These are phyloP conservation scores for Gadopsis marmoratus DNA, from an alignment of 2,797 vertebrate genomes.

Conservation along the genomic window DNA sequence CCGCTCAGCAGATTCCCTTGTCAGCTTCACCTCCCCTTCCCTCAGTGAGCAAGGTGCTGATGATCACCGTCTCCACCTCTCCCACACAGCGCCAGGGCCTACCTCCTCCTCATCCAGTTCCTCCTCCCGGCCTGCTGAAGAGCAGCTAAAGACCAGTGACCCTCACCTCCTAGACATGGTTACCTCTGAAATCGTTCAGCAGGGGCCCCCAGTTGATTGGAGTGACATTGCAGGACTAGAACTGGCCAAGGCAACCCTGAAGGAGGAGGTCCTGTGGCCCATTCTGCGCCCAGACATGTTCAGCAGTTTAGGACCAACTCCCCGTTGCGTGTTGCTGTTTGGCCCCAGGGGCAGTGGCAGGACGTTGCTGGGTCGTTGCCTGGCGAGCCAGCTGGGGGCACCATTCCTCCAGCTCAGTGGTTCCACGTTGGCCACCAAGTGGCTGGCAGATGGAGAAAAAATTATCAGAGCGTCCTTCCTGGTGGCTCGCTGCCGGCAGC, in stretches of 20 bases:
- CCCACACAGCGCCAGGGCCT: constrained; percentile 89
- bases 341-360: constrained; percentile 97
- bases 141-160: constrained; percentile 97
- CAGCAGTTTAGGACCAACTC: constrained; percentile 92
- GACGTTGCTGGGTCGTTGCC: constrained; percentile 94
- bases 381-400: constrained; percentile 97
- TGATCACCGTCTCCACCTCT: constrained; percentile 91
- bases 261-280: constrained; percentile 98
- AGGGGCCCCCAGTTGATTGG: constrained; percentile 97
- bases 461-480: constrained; percentile 96
- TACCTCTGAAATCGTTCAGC: constrained; percentile 96
- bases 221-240: constrained; percentile 97
- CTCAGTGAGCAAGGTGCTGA: constrained; percentile 90
- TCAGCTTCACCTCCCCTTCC: constrained; percentile 91
- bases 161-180: constrained; percentile 96
- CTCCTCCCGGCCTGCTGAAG: constrained; percentile 91
- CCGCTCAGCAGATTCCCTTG: constrained; percentile 91
- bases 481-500: constrained; percentile 96
- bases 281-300: constrained; percentile 97
- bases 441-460: constrained; percentile 96
- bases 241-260: constrained; percentile 94
- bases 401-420: constrained; percentile 94
- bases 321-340: constrained; percentile 95
- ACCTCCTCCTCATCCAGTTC: constrained; percentile 90
- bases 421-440: constrained; percentile 95